These are phyloP conservation scores for Watersipora subatra DNA, from an alignment of 1,140 invertebrate genomes.

Conservation along the genomic window DNA sequence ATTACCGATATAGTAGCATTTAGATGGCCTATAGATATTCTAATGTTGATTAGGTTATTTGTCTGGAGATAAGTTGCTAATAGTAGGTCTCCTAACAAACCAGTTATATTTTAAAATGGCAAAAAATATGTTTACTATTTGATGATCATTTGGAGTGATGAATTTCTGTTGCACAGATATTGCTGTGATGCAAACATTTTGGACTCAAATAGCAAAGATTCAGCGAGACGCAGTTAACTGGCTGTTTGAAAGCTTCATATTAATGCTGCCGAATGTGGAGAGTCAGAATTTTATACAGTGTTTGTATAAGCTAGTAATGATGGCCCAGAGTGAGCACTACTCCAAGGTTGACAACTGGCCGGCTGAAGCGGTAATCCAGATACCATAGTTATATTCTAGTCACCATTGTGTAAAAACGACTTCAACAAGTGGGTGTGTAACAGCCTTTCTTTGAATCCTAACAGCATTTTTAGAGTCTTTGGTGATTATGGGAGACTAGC, in stretches of 20 bases:
- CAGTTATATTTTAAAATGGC: too few species aligned
- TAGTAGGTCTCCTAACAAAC: too few species aligned
- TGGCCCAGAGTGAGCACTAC: slow-evolving; percentile 72
- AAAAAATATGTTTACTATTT: too few species aligned
- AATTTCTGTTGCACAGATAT: not conserved
- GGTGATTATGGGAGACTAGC: too few species aligned
- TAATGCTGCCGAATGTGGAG: not conserved
- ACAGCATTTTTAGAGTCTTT: too few species aligned
- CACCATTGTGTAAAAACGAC: too few species aligned
- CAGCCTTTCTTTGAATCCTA: too few species aligned
- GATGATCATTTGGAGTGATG: not conserved
- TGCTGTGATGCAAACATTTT: slow-evolving; percentile 40
- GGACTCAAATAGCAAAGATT: slow-evolving; percentile 57
- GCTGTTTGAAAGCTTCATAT: slow-evolving; percentile 63
- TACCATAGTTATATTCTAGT: slow-evolving; percentile 4
- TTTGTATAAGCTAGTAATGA: slow-evolving; percentile 70
- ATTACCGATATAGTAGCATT: too few species aligned
- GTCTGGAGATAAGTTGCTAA: too few species aligned
- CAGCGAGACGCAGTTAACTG: slow-evolving; percentile 69
- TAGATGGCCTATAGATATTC: too few species aligned
- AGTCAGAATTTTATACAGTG: slow-evolving; percentile 15
- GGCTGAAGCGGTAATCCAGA: slow-evolving; percentile 64
- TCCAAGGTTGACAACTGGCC: slow-evolving; percentile 89
- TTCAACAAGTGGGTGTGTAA: too few species aligned
- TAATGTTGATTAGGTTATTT: too few species aligned